Percentiles rank a stretch among this genome's conserved stretches.
These are phyloP conservation scores for Sceloporus undulatus DNA, from an alignment of 2,113 vertebrate genomes.

Conservation along the genomic window DNA sequence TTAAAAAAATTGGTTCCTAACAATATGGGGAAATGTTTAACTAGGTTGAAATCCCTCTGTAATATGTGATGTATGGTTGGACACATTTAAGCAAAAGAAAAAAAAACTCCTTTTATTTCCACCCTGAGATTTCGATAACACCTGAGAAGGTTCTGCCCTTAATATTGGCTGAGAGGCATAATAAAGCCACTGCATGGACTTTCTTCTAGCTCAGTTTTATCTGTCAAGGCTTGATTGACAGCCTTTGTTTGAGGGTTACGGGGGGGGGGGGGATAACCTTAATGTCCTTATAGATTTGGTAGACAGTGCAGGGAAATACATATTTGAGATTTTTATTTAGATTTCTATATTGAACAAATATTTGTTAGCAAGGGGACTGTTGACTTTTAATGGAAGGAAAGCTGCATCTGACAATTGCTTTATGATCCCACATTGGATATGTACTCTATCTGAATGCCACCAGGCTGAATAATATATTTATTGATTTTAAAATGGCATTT, in stretches of 20 bases:
- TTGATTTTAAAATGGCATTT: conserved; percentile 33
- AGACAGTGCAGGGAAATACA: conserved; percentile 4
- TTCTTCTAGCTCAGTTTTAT: conserved; percentile 16
- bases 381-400: conserved; percentile 35
- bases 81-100: not conserved
- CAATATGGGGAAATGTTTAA: not conserved
- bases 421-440: conserved; percentile 4
- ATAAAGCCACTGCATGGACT: conserved; percentile 9
- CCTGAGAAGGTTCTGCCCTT: conserved; percentile 1
- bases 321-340: conserved; percentile 41
- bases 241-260: conserved; percentile 29
- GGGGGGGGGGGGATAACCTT: not conserved
- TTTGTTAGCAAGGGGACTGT: conserved; percentile 15
- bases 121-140: not conserved
- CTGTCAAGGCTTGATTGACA: conserved; percentile 36
- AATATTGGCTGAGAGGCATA: conserved; percentile 32
- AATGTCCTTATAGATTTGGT: not conserved
- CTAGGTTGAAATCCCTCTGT: not conserved
- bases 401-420: conserved; percentile 7
- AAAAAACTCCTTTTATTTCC: conserved; percentile 10
- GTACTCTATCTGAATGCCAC: conserved; percentile 23
- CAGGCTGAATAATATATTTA: conserved; percentile 18
- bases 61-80: conserved; percentile 3
- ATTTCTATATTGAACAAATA: conserved; percentile 27
- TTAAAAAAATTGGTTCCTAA: not conserved